These are phyloP conservation scores for Lithophane ornitopus DNA, from an alignment of 2,888 invertebrate species.

Conservation along the genomic window DNA sequence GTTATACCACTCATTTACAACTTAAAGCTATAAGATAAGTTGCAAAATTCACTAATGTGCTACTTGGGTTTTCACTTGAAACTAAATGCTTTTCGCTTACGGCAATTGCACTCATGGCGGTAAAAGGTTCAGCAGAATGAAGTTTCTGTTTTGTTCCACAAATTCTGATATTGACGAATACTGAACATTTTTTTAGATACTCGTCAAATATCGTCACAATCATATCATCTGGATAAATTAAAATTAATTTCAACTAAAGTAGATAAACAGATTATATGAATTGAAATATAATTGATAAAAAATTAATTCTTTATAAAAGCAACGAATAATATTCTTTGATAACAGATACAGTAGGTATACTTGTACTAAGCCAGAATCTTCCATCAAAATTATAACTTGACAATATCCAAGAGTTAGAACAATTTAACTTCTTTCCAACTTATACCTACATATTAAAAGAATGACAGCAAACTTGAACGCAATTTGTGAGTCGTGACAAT, in stretches of 20 bases:
- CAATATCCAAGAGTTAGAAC: slow-evolving; percentile 11
- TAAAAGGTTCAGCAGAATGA: not conserved
- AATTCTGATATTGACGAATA: not conserved
- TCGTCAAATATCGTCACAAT: not conserved
- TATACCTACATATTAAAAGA: slow-evolving; percentile 41
- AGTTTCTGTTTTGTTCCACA: not conserved
- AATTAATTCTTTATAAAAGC: not conserved
- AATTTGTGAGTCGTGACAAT: slow-evolving; percentile 56
- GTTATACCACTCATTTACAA: no score
- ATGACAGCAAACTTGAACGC: slow-evolving; percentile 41
- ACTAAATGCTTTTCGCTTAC: slow-evolving; percentile 17
- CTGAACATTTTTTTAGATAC: not conserved
- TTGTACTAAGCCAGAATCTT: not conserved
- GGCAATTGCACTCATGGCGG: not conserved
- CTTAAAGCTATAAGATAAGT: no score
- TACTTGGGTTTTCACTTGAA: slow-evolving; percentile 13
- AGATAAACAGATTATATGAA: no score
- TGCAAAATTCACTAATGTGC: no score
- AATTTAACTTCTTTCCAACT: slow-evolving; percentile 37
- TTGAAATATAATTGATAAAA: not conserved
- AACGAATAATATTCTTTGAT: not conserved
- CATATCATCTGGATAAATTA: not conserved
- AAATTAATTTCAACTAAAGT: not conserved
- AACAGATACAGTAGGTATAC: not conserved
- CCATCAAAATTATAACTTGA: not conserved